Evolutionary conservation across 1,140 invertebrate species (phyloP).

Genomic region (Agrypnia vestita): DNA sequence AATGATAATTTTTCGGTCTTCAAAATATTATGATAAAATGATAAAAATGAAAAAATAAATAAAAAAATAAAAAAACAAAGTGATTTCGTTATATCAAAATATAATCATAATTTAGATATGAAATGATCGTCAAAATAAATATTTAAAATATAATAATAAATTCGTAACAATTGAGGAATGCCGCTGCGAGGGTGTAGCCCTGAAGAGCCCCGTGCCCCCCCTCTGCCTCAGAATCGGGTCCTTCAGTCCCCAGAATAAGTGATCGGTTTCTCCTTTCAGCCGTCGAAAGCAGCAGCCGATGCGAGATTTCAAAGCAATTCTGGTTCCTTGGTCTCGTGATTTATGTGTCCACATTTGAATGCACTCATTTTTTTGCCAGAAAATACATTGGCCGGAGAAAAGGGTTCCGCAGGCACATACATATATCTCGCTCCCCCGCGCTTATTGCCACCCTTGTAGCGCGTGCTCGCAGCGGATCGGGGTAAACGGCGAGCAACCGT

Average conservation of each 20-base stretch:
- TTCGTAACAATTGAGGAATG: too few species aligned
- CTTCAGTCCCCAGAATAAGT: slow-evolving; percentile 48
- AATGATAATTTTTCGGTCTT: too few species aligned
- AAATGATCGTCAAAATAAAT: too few species aligned
- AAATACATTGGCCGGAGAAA: slow-evolving; percentile 48
- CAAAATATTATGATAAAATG: too few species aligned
- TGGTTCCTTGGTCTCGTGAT: slow-evolving; percentile 52
- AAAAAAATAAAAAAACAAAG: too few species aligned
- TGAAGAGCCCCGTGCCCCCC: neutral
- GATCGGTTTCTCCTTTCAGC: slow-evolving; percentile 57
- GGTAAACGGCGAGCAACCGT: neutral
- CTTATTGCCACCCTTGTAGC: slow-evolving; percentile 3
- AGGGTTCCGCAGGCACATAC: slow-evolving; percentile 38
- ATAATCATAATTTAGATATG: too few species aligned
- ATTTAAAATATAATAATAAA: too few species aligned
- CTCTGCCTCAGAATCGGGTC: neutral
- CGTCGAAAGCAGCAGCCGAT: slow-evolving; percentile 55
- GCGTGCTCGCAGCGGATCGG: slow-evolving; percentile 28
- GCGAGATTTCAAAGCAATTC: slow-evolving; percentile 56
- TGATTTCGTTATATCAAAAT: too few species aligned
- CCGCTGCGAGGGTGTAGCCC: neutral
- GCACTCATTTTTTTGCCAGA: slow-evolving; percentile 50
- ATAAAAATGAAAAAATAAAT: too few species aligned
- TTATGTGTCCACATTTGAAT: slow-evolving; percentile 58
- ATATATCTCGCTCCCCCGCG: slow-evolving; percentile 20